Percentiles rank a stretch among this genome's conserved stretches.
These are phyloP conservation scores for Cryptotis parvus DNA, from an alignment of 2,113 vertebrate species.

Conservation along the genomic window DNA sequence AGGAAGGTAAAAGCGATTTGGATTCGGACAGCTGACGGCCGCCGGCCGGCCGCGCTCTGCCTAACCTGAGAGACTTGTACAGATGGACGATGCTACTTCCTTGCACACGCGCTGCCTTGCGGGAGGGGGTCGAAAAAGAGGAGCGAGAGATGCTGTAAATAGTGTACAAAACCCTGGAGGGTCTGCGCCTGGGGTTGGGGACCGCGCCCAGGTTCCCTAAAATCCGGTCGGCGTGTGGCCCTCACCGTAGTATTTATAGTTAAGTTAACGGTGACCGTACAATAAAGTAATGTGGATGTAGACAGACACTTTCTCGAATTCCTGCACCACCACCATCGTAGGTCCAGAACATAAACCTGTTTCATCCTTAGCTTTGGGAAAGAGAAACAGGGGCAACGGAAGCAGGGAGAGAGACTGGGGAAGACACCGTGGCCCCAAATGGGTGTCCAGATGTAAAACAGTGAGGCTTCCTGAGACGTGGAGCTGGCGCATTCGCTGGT, in stretches of 20 bases:
- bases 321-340: background rate
- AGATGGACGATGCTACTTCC: constrained; percentile 85
- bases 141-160: constrained; percentile 87
- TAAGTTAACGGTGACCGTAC: constrained; percentile 81
- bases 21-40: constrained; percentile 97
- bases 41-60: constrained; percentile 75
- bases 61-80: constrained; percentile 77
- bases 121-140: constrained; percentile 78
- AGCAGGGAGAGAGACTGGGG: background rate
- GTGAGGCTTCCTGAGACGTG: no score
- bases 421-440: rapidly evolving
- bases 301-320: constrained; percentile 51
- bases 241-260: constrained; percentile 82
- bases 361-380: background rate
- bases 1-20: constrained; percentile 94
- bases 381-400: background rate
- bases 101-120: constrained; percentile 91
- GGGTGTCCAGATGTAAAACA: background rate
- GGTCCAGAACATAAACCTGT: background rate
- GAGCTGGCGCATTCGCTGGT: no score
- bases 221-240: background rate
- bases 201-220: background rate
- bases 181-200: constrained; percentile 9
- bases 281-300: constrained; percentile 80
- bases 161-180: constrained; percentile 82